Conservation (phyloP, 2,888 invertebrate genomes). For the Clepsis dumicolana region DNA sequence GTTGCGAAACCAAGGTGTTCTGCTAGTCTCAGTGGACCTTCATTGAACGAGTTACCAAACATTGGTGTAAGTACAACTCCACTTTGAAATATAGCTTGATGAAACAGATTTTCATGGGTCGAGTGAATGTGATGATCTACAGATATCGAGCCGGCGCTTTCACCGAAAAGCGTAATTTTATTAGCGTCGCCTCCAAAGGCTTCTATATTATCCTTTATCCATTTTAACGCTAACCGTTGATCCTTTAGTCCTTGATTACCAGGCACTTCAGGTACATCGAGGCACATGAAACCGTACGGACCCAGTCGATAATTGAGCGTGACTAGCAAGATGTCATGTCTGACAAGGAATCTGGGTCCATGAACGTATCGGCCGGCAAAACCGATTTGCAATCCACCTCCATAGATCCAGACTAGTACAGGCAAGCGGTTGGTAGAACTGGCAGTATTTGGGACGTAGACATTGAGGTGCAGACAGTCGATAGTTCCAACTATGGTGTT, state of each 20-base stretch:
- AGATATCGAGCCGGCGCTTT: conserved; percentile 63
- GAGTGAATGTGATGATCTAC: conserved; percentile 63
- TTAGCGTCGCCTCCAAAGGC: conserved; percentile 66
- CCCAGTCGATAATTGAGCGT: conserved; percentile 64
- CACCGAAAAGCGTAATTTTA: conserved; percentile 63
- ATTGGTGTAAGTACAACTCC: conserved; percentile 55
- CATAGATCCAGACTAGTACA: conserved; percentile 66
- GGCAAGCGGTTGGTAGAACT: conserved; percentile 56
- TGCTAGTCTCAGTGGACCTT: conserved; percentile 58
- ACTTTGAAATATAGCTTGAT: conserved; percentile 63
- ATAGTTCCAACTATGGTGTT: conserved; percentile 59
- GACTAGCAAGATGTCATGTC: conserved; percentile 64
- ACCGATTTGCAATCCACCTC: conserved; percentile 60
- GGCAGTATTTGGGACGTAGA: conserved; percentile 61
- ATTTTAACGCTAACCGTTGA: conserved; percentile 62
- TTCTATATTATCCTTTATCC: conserved; percentile 65
- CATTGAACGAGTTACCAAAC: conserved; percentile 52
- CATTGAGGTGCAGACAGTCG: conserved; percentile 62
- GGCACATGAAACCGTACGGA: conserved; percentile 70
- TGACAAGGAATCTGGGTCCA: conserved; percentile 61
- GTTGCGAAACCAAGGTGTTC: conserved; percentile 54
- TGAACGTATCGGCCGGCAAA: conserved; percentile 49
- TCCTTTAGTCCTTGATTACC: conserved; percentile 74
- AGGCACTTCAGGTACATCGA: conserved; percentile 59
- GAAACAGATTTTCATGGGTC: conserved; percentile 55